These are phyloP conservation scores for Fragum fragum DNA, from an alignment of 2,888 invertebrate species.

Conservation along the genomic window DNA sequence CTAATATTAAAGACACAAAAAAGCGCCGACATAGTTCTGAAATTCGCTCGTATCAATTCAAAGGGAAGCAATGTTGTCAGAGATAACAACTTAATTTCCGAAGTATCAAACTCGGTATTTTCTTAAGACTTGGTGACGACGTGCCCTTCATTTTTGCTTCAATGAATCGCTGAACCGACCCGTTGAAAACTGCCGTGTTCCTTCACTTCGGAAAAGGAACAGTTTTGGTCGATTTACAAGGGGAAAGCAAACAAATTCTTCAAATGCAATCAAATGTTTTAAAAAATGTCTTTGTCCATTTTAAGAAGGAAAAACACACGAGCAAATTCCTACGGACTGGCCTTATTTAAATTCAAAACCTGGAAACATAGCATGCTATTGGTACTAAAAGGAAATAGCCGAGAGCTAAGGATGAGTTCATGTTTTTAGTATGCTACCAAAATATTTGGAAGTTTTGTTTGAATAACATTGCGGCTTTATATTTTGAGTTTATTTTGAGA, in stretches of 20 bases:
- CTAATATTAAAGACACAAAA: conserved; percentile 2
- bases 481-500: conserved; percentile 58
- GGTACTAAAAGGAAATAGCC: no score
- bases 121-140: conserved; percentile 38
- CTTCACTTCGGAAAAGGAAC: neutral
- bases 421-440: conserved; percentile 7
- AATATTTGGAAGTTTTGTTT: conserved; percentile 54
- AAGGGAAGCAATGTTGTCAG: conserved; percentile 54
- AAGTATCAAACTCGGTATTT: conserved; percentile 53
- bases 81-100: conserved; percentile 63
- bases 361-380: no score
- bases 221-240: no score
- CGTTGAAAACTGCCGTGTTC: neutral
- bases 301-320: no score
- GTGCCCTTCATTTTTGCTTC: conserved; percentile 17
- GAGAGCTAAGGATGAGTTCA: no score
- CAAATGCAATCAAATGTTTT: no score
- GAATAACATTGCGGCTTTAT: conserved; percentile 51
- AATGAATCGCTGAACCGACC: conserved; percentile 11
- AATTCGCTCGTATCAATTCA: conserved; percentile 26
- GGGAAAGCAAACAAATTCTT: no score
- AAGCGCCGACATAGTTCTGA: conserved; percentile 9
- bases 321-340: no score
- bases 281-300: no score
- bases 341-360: no score